Evolutionary conservation across 2,113 vertebrate genomes (phyloP).

Genomic region (Trematomus loennbergii): DNA sequence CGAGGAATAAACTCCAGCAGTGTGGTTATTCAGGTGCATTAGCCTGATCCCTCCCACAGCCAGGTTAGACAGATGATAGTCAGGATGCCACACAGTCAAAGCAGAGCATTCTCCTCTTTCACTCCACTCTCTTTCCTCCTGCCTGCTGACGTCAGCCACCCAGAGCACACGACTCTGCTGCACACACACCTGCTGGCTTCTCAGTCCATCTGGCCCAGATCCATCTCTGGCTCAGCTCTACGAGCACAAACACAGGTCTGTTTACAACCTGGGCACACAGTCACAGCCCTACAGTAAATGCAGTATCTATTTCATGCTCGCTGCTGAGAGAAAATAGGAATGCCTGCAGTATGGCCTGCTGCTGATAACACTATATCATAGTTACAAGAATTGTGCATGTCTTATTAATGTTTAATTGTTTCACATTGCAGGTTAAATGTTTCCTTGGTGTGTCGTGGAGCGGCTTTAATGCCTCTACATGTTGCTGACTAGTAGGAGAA

Average conservation of each 20-base stretch:
- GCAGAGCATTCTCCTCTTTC: constrained; percentile 54
- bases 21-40: constrained; percentile 47
- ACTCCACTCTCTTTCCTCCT: constrained; percentile 55
- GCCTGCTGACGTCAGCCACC: constrained; percentile 75
- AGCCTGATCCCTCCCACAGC: constrained; percentile 11
- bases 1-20: constrained; percentile 16
- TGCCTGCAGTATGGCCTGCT: not conserved
- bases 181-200: constrained; percentile 80
- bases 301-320: constrained; percentile 42
- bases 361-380: constrained; percentile 36
- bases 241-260: constrained; percentile 62
- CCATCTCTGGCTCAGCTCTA: constrained; percentile 67
- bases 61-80: constrained; percentile 49
- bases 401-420: constrained; percentile 35
- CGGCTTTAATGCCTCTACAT: constrained; percentile 24
- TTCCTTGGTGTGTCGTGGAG: not conserved
- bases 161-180: constrained; percentile 71
- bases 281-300: constrained; percentile 46
- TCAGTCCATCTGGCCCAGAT: constrained; percentile 70
- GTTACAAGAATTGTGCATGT: constrained; percentile 17
- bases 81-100: constrained; percentile 62
- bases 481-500: constrained; percentile 47
- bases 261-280: constrained; percentile 65
- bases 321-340: constrained; percentile 1
- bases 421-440: constrained; percentile 31